Percentiles rank a stretch among this genome's conserved stretches.
phyloP scores from a whole-genome alignment of 2,888 invertebrate species.

The Dexiosoma caninum region DNA sequence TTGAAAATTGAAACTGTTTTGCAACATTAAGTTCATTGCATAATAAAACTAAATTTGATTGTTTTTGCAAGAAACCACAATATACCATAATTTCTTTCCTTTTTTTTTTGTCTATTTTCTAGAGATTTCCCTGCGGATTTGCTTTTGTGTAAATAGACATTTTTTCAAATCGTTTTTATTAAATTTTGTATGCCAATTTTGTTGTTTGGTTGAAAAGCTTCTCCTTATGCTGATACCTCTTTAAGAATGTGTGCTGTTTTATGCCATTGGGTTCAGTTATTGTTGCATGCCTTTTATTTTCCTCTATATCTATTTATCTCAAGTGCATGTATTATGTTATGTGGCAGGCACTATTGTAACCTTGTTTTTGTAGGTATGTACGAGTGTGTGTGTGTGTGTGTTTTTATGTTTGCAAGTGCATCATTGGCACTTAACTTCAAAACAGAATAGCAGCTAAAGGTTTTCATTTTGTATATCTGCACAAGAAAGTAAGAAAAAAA shows the following conservation, averaged over 20 bases:
- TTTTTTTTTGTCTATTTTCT: no score
- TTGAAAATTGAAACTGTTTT: no score
- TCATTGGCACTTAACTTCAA: conserved; percentile 58
- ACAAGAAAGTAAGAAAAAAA: neutral
- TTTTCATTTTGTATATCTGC: conserved; percentile 10
- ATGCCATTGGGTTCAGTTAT: conserved; percentile 37
- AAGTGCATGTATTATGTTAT: conserved; percentile 37
- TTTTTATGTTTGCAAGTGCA: conserved; percentile 34
- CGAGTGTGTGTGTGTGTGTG: conserved; percentile 1
- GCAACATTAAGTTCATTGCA: no score
- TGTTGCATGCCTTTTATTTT: conserved; percentile 42
- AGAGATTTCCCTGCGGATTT: neutral
- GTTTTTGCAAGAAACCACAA: no score
- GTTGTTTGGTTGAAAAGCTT: no score
- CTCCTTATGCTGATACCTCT: no score
- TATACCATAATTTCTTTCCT: no score
- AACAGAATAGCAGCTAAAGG: conserved; percentile 49
- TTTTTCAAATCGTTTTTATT: no score
- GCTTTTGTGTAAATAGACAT: neutral
- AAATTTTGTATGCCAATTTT: neutral
- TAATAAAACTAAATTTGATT: neutral
- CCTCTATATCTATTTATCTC: conserved; percentile 47
- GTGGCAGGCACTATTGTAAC: conserved; percentile 19
- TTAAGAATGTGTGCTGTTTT: conserved; percentile 9
- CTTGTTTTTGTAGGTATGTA: no score